A percentile compares a stretch with the other conserved stretches of the same genome.
phyloP scores from a whole-genome alignment of 2,113 vertebrate species.

The Turnix velox region DNA sequence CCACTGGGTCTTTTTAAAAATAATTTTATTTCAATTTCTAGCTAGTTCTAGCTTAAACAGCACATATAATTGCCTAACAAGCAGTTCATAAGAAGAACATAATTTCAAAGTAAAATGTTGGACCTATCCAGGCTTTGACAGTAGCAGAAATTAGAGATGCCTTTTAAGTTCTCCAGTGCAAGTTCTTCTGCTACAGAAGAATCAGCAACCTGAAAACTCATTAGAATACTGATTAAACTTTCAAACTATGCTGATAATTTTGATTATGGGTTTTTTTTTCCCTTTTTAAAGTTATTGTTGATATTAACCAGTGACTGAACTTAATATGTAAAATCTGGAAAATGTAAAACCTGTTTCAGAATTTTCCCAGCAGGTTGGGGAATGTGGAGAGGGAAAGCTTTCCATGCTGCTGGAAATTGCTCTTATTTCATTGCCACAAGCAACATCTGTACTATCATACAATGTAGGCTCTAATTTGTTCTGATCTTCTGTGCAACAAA shows the following conservation, averaged over 20 bases:
- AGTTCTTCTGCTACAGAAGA: constrained; percentile 4
- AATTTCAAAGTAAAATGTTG: constrained; percentile 65
- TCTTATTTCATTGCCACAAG: neutral
- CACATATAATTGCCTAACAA: constrained; percentile 63
- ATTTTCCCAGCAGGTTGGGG: neutral
- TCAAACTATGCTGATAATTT: neutral
- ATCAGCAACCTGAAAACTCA: neutral
- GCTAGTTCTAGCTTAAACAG: constrained; percentile 50
- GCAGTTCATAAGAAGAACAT: constrained; percentile 58
- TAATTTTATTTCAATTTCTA: constrained; percentile 55
- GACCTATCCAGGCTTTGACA: constrained; percentile 42
- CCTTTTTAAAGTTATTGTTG: neutral
- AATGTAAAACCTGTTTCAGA: neutral
- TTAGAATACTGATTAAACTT: constrained; percentile 16
- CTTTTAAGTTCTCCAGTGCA: constrained; percentile 35
- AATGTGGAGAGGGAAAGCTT: neutral
- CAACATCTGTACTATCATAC: neutral
- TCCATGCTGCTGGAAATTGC: accelerated
- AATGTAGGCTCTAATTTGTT: neutral
- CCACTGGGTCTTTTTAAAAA: constrained; percentile 50
- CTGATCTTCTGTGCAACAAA: neutral
- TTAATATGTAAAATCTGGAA: neutral
- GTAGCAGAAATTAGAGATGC: constrained; percentile 42
- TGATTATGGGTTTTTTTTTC: too few relatives aligned
- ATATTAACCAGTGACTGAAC: neutral